Evolutionary conservation across 2,888 invertebrate genomes (phyloP), one percentile per base, ranked within the genome.

Genomic region (Glyphotaelius pellucidus): DNA sequence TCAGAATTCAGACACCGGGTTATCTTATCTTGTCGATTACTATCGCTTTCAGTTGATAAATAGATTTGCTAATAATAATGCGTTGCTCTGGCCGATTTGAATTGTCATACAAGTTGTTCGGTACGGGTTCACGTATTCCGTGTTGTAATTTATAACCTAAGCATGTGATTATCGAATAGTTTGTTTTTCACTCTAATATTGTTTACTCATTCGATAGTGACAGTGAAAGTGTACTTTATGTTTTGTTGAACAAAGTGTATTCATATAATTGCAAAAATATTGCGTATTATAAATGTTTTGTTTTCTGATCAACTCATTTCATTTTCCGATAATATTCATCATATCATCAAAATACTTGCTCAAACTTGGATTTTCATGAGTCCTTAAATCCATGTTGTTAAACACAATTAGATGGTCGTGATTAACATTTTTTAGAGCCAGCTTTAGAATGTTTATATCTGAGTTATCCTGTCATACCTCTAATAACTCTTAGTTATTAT

Each of bases 11-110:
- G 35, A 84, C 19, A 19, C 38, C 38, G 31, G 9, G 19, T 31
- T 84, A 84, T 84, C 84, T 84, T 35, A 84, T 84, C 84, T 5
- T 31, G 32, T 84, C 84, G 67, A 67, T 67, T 67, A 84, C 38
- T 38, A 84, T 84, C 84, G 35, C 38, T 38, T 84, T 84, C n/a
- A 38, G 84, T 38, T 35, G 84, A 84, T 84, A 84, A 84, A 84
- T 38, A 35, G 84, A 84, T 84, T 84, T 32, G 84, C 84, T 11
- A 38, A 32, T 84, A 84, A 35, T 84, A 67, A 67, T 67, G 67
- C 4, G 7, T 67, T 67, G 67, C 25, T 67, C 67, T 67, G 67
- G 67, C 67, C 67, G 67, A 67, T 25, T 67, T n/a, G 67, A 67
- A 67, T 67, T 67, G 67, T 67, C 67, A n/a, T 67, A 67, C 67